phyloP scores from a whole-genome alignment of 2,113 vertebrate genomes.

The Oreochromis tanganicae region DNA sequence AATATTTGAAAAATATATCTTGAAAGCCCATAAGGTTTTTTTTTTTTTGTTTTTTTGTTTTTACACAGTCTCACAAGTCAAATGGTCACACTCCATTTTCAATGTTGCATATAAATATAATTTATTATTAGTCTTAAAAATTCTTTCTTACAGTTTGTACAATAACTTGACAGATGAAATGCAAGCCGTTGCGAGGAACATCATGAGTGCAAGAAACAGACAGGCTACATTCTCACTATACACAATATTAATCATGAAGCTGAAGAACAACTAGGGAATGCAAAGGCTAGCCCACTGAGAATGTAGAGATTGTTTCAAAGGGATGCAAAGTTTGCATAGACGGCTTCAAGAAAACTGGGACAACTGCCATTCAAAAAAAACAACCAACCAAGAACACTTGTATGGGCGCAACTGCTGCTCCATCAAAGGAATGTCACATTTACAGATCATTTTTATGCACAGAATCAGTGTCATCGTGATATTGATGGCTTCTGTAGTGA shows the following conservation, averaged over 20 bases:
- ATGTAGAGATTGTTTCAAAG: conserved; percentile 75
- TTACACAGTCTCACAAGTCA: neutral
- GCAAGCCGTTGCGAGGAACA: conserved; percentile 84
- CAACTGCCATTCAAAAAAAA: conserved; percentile 52
- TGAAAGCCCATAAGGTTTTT: neutral
- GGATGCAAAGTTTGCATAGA: conserved; percentile 92
- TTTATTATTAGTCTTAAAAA: conserved; percentile 99
- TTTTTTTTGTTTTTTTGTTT: neutral
- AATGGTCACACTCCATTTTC: conserved; percentile 8
- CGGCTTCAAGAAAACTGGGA: conserved; percentile 73
- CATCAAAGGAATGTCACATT: conserved; percentile 49
- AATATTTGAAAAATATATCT: neutral
- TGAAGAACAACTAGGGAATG: conserved; percentile 55
- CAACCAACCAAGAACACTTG: conserved; percentile 17
- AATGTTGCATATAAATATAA: conserved; percentile 99
- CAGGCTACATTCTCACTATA: conserved; percentile 81
- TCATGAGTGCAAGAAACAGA: conserved; percentile 79
- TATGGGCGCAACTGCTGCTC: conserved; percentile 13
- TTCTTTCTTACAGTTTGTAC: conserved; percentile 99
- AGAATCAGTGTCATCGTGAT: conserved; percentile 1
- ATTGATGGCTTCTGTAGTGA: conserved; percentile 51
- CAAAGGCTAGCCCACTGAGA: conserved; percentile 74
- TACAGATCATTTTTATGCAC: conserved; percentile 36
- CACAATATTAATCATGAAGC: conserved; percentile 70
- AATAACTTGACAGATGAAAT: conserved; percentile 82